Evolutionary conservation across 1,140 invertebrate species (phyloP).

Genomic region (Diachasmimorpha longicaudata): DNA sequence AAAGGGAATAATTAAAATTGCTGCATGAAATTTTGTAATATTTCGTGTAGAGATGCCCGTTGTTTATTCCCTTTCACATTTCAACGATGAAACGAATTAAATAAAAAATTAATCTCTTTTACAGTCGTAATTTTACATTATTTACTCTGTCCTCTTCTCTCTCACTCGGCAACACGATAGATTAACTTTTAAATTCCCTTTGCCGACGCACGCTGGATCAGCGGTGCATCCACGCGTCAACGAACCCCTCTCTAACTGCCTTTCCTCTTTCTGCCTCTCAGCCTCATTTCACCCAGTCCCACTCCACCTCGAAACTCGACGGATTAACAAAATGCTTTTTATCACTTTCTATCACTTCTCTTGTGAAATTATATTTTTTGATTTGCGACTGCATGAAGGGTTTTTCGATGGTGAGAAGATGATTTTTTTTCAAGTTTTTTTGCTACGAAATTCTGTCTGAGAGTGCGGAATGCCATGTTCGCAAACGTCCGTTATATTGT

Average conservation of each 20-base stretch:
- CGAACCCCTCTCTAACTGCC: slow-evolving; percentile 12
- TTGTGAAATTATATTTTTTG: slow-evolving; percentile 3
- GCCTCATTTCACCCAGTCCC: not conserved
- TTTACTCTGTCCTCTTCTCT: not conserved
- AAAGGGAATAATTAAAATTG: no score
- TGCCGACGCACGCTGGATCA: slow-evolving; percentile 13
- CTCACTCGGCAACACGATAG: slow-evolving; percentile 5
- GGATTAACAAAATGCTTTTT: slow-evolving; percentile 12
- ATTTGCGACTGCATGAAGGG: not conserved
- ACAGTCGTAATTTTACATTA: not conserved
- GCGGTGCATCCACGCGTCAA: slow-evolving; percentile 22
- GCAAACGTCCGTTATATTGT: no score
- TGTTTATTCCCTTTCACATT: not conserved
- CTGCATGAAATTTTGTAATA: no score
- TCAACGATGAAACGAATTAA: not conserved
- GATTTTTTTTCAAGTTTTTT: not conserved
- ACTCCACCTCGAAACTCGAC: not conserved
- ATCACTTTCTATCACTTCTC: slow-evolving; percentile 6
- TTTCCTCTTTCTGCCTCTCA: slow-evolving; percentile 3
- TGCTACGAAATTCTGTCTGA: no score
- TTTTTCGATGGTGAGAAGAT: not conserved
- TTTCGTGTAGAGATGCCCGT: not conserved
- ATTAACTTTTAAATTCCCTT: slow-evolving; percentile 25
- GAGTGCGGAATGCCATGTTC: no score
- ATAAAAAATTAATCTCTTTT: not conserved